These are phyloP conservation scores for Macrosteles quadrilineatus DNA, from an alignment of 1,140 invertebrate genomes.

Conservation along the genomic window DNA sequence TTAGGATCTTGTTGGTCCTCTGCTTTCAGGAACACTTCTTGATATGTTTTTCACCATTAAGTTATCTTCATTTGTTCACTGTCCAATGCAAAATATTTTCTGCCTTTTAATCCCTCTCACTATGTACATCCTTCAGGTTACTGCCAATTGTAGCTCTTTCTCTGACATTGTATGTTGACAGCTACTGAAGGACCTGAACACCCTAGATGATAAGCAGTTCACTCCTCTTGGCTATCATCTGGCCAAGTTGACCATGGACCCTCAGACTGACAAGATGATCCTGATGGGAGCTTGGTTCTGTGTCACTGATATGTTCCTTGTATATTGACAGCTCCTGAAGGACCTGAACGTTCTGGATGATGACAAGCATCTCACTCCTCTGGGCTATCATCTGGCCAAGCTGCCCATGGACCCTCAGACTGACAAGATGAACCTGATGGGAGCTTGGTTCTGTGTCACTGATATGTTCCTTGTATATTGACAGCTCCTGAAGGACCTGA, in stretches of 20 bases:
- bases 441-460: slow-evolving; percentile 80
- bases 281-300: slow-evolving; percentile 84
- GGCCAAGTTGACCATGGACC: slow-evolving; percentile 57
- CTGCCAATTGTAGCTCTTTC: too few relatives aligned
- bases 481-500: slow-evolving; percentile 60
- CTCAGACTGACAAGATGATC: slow-evolving; percentile 78
- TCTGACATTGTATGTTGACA: too few relatives aligned
- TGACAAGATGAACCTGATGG: slow-evolving; percentile 87
- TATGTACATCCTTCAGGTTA: too few relatives aligned
- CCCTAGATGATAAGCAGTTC: slow-evolving; percentile 74
- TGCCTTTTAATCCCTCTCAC: too few relatives aligned
- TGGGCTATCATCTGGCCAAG: slow-evolving; percentile 84
- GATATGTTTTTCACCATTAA: too few relatives aligned
- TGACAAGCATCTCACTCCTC: slow-evolving; percentile 76
- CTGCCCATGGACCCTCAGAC: slow-evolving; percentile 54
- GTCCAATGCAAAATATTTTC: too few relatives aligned
- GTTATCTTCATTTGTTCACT: too few relatives aligned
- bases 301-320: slow-evolving; percentile 73
- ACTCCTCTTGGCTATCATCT: slow-evolving; percentile 90
- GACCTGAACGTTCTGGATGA: slow-evolving; percentile 76
- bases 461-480: neutral
- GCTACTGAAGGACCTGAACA: slow-evolving; percentile 75
- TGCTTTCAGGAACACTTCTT: too few relatives aligned
- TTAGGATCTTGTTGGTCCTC: too few relatives aligned
- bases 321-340: slow-evolving; percentile 50